phyloP scores from a whole-genome alignment of 2,113 vertebrate genomes.

The Upupa epops region DNA sequence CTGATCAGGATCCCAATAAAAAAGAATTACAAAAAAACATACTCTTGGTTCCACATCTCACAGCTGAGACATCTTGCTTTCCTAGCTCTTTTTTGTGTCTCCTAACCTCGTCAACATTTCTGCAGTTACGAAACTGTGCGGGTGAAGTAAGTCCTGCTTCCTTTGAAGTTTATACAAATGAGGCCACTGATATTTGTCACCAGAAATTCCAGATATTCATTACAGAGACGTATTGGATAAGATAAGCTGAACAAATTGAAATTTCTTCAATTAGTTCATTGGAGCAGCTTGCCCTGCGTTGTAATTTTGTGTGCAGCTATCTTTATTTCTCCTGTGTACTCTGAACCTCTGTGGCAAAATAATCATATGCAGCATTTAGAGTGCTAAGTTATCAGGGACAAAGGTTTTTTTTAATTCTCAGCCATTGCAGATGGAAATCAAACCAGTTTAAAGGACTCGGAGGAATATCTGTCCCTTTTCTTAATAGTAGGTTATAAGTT shows the following conservation, averaged over 20 bases:
- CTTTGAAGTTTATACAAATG: background rate
- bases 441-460: conserved; percentile 43
- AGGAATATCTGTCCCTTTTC: conserved; percentile 39
- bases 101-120: too few species aligned
- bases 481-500: conserved; percentile 24
- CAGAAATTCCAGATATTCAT: background rate
- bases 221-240: background rate
- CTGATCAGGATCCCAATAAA: background rate
- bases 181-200: background rate
- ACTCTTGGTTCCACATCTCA: background rate
- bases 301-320: conserved; percentile 18
- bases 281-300: background rate
- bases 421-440: conserved; percentile 10
- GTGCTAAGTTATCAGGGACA: conserved; percentile 38
- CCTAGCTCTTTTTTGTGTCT: background rate
- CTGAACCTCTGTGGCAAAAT: background rate
- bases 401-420: conserved; percentile 50
- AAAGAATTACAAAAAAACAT: background rate
- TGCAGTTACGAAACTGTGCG: background rate
- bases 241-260: background rate
- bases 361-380: conserved; percentile 22
- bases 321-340: conserved; percentile 49
- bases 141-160: background rate
- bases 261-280: conserved; percentile 26
- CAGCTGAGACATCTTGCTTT: background rate